Evolutionary conservation across 2,797 vertebrate genomes (phyloP).

Genomic region (Picus viridis): DNA sequence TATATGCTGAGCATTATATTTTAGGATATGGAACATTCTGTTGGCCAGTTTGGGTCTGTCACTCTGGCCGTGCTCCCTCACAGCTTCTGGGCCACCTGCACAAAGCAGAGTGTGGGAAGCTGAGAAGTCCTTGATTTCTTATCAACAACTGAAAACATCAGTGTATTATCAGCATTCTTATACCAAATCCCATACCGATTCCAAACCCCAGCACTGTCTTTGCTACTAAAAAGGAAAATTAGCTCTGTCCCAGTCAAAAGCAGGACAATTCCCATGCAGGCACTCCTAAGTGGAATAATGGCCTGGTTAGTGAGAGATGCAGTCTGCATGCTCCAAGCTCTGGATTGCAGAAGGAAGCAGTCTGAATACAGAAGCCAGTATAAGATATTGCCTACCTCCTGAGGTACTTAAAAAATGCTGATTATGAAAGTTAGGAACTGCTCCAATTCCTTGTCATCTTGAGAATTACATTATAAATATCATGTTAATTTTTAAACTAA

Average conservation of each 20-base stretch:
- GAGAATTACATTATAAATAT: not conserved
- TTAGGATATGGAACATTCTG: not conserved
- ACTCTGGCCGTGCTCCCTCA: not conserved
- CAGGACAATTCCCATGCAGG: not conserved
- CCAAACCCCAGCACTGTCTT: not conserved
- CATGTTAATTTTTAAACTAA: constrained; percentile 21
- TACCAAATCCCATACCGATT: not conserved
- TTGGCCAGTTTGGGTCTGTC: not conserved
- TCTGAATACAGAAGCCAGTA: not conserved
- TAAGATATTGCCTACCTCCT: not conserved
- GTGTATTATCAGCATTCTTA: not conserved
- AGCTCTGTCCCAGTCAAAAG: not conserved
- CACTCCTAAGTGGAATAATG: not conserved
- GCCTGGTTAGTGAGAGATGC: not conserved
- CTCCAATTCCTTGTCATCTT: not conserved
- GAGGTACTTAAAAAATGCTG: not conserved
- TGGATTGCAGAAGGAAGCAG: not conserved
- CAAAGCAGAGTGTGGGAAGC: not conserved
- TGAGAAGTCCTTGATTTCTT: not conserved
- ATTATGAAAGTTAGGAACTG: not conserved
- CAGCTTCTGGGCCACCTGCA: not conserved
- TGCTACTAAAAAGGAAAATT: not conserved
- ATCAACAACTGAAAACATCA: not conserved
- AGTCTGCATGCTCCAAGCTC: not conserved
- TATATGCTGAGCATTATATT: too few species aligned